Base-by-base conservation (phyloP, 2,797 vertebrate species). In the Australoheros facetus region DNA sequence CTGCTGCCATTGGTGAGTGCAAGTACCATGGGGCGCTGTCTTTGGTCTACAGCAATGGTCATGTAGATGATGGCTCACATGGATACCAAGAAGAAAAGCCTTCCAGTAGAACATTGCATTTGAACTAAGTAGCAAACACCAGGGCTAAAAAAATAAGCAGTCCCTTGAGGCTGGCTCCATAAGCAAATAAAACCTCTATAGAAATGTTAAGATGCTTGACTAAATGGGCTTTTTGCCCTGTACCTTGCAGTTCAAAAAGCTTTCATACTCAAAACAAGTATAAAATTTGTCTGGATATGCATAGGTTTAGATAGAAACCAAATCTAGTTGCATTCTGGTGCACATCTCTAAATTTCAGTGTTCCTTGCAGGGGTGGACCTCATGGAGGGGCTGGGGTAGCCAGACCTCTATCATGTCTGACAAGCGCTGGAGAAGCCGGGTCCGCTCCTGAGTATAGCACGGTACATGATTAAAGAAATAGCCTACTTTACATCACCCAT, bases 71-170 rank as follows among this genome's bases (percentile, higher is more conserved):
- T 48, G 1, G 23, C 39, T 66, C 62, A 66, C 60, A 28, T 66
- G 37, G 26, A 64, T 26, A 14, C 0, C 21, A 45, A 26, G 37
- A 45, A 64, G 21, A 45, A 45, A 64, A 3, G 4, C 5, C 60
- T 0, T 0, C 9, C 37, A 64, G 37, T 14, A 64, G 60, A 45
- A 0, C 37, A 1, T 26, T 64, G 21, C 12, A 14, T 42, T 21
- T 48, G 14, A 17, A 17, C 45, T 7, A 16, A 48, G 14, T 11
- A 4, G 14, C 14, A 48, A 48, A 16, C 42, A 13, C 45, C 5
- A 51, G 16, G 16, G 6, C 17, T 53, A 17, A 53, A 53, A 51
- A 51, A 53, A 53, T 53, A n/a, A n/a, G 51, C 7, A 53, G 3
- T n/a, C 9, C 19, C 7, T 53, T 53, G 19, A 53, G 7, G 19